Percentiles rank a stretch among this genome's conserved stretches.
These are phyloP conservation scores for Caenorhabditis auriculariae DNA, from an alignment of 2,888 invertebrate genomes.

Conservation along the genomic window DNA sequence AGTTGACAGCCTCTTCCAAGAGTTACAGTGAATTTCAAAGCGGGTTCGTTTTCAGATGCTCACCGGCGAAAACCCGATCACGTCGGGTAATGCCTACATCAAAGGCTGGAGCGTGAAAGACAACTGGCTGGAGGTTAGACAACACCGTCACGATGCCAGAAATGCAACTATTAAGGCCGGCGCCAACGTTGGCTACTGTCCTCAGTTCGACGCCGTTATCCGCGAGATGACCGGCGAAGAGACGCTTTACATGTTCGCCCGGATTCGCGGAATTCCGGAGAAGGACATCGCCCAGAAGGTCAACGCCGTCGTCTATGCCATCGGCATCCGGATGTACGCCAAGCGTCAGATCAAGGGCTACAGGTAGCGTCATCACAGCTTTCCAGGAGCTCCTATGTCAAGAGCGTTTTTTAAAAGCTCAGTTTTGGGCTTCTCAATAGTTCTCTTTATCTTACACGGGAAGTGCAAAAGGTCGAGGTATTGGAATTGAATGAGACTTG, in stretches of 20 bases:
- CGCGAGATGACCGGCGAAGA: slow-evolving; percentile 76
- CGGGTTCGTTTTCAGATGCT: slow-evolving; percentile 28
- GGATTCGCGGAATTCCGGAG: slow-evolving; percentile 71
- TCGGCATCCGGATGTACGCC: slow-evolving; percentile 47
- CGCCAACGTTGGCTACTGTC: slow-evolving; percentile 72
- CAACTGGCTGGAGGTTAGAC: slow-evolving; percentile 45
- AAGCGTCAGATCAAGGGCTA: slow-evolving; percentile 49
- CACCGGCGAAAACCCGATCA: slow-evolving; percentile 52
- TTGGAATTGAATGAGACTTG: too few relatives aligned
- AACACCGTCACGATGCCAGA: too few relatives aligned
- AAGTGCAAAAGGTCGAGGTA: too few relatives aligned
- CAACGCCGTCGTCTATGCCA: slow-evolving; percentile 39
- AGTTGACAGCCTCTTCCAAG: not conserved
- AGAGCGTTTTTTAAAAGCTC: too few relatives aligned
- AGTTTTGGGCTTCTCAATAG: too few relatives aligned
- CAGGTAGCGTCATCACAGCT: too few relatives aligned
- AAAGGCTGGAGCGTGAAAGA: slow-evolving; percentile 48
- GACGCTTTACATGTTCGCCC: slow-evolving; percentile 73
- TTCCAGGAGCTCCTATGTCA: too few relatives aligned
- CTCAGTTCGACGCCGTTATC: slow-evolving; percentile 77
- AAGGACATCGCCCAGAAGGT: slow-evolving; percentile 29
- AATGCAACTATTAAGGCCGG: too few relatives aligned
- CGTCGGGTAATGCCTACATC: slow-evolving; percentile 50
- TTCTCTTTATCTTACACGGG: too few relatives aligned
- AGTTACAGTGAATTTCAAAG: slow-evolving; percentile 1